Base-by-base conservation (phyloP, 2,888 invertebrate genomes). In the Saturnia japonica region DNA sequence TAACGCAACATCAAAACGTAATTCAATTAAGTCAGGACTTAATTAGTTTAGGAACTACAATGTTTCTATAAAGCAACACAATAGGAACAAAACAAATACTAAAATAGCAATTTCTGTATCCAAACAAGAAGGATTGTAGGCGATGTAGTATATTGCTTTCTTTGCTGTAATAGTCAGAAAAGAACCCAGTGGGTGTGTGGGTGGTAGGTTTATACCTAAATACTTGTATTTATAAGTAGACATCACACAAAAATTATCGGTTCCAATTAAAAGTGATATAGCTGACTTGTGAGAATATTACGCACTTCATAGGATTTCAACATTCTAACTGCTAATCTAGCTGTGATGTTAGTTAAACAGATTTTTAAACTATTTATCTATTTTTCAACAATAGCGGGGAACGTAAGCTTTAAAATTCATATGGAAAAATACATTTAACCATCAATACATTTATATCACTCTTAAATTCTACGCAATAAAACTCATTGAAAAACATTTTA, bases 1-100 rank as follows among this genome's bases (percentile, higher is more conserved):
- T 43, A 51, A 68, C 47, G 69, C 68, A 54, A 22, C 66, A 34
- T 72, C 64, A 34, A 28, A 64, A 47, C 67, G 54, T 70, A 70
- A 67, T 66, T 66, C 54, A 67, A 67, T 70, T 67, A 70, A 43
- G 67, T 54, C 14, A 42, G 7, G n/a, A n/a, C n/a, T n/a, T n/a
- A n/a, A n/a, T n/a, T n/a, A n/a, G n/a, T n/a, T n/a, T n/a, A n/a
- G n/a, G 54, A 70, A 67, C 67, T 54, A 42, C 28, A 34, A 70
- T 51, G 40, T 47, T 64, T 34, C 40, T 64, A 19, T 16, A 8
- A 25, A 25, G 7, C 9, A 40, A 7, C 40, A 64, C 19, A n/a
- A 64, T 40, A 40, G 9, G 19, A 40, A 60, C 57, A 28, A 25
- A 60, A 14, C 3, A 25, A 25, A 25, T 14, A 60, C 14, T 60